phyloP scores from a whole-genome alignment of 2,888 invertebrate genomes.

The Stictocephala bisonia region DNA sequence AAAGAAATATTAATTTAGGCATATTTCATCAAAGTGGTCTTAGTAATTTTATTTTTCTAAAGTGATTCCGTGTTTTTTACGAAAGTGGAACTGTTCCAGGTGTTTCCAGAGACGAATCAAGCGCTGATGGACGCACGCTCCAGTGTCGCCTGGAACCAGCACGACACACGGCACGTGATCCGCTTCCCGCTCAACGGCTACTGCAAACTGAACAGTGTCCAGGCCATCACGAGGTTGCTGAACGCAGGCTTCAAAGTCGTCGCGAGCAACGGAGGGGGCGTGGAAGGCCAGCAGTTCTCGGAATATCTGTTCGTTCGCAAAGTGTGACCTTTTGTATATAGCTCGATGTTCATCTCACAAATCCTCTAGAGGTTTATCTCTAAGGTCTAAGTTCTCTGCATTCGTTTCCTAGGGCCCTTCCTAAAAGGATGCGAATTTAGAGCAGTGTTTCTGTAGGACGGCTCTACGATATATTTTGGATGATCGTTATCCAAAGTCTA shows the following conservation, averaged over 20 bases:
- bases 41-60: not conserved
- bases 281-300: constrained; percentile 90
- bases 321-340: constrained; percentile 52
- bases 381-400: too few relatives aligned
- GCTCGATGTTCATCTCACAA: not conserved
- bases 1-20: not conserved
- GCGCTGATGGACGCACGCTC: constrained; percentile 83
- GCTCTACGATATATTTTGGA: too few relatives aligned
- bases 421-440: too few relatives aligned
- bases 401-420: not conserved
- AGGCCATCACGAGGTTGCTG: constrained; percentile 83
- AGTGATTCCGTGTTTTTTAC: too few relatives aligned
- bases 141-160: constrained; percentile 84
- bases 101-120: constrained; percentile 81
- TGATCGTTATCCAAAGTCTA: too few relatives aligned
- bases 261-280: constrained; percentile 87
- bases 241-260: constrained; percentile 82
- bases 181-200: constrained; percentile 89
- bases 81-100: constrained; percentile 38
- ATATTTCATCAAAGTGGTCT: not conserved
- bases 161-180: constrained; percentile 84
- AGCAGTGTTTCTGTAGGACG: too few relatives aligned
- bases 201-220: constrained; percentile 90
- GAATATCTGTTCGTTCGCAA: constrained; percentile 84
- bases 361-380: too few relatives aligned